Percentiles rank a stretch among this genome's conserved stretches.
Conservation (phyloP, 1,140 invertebrate species). For the Wasmannia auropunctata region DNA sequence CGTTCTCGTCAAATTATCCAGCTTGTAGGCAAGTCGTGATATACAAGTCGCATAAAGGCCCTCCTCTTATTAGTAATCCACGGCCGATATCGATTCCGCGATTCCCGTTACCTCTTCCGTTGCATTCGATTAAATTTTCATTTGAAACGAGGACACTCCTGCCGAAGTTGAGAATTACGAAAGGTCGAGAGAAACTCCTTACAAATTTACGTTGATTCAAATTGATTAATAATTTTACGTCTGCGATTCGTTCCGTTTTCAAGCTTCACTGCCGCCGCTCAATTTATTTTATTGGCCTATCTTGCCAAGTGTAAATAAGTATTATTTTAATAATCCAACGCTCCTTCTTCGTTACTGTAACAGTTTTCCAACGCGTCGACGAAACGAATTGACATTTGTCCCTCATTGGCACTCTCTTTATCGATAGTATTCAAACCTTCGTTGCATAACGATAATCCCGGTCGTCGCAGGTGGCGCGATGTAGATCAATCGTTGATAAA, state of each 20-base stretch:
- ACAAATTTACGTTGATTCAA: not conserved
- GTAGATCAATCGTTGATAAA: conserved; percentile 37
- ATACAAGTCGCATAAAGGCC: conserved; percentile 8
- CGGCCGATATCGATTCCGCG: not conserved
- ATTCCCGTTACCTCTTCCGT: not conserved
- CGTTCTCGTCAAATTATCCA: conserved; percentile 59
- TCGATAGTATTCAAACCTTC: not conserved
- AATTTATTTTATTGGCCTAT: not conserved
- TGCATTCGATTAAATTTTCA: conserved; percentile 15
- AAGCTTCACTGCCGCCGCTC: not conserved
- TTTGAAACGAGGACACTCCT: not conserved
- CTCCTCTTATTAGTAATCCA: conserved; percentile 9
- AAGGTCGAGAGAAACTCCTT: not conserved
- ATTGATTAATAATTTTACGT: not conserved
- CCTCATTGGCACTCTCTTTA: not conserved
- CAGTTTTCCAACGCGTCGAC: not conserved
- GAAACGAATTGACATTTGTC: conserved; percentile 6
- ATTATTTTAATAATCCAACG: not conserved
- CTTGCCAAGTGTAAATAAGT: not conserved
- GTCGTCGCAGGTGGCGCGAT: conserved; percentile 36
- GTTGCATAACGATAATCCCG: conserved; percentile 24
- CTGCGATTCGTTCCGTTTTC: not conserved
- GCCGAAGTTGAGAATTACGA: not conserved
- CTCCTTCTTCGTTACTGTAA: not conserved
- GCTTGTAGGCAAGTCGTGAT: conserved; percentile 31